Conservation (phyloP, 2,888 invertebrate species). For the Heliconius cydno region DNA sequence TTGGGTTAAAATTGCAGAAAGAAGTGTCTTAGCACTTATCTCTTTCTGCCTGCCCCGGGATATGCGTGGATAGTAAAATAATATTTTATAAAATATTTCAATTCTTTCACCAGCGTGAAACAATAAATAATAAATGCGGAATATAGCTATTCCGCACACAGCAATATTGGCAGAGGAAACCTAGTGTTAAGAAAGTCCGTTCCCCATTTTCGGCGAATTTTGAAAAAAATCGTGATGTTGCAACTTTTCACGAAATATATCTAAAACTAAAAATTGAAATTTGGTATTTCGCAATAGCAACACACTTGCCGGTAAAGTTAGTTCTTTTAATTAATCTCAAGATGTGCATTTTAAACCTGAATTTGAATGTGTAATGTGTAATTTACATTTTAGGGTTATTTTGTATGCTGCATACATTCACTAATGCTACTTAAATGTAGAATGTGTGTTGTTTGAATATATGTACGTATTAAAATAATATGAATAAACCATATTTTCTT, state of each 20-base stretch:
- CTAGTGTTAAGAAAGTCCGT: too few species aligned
- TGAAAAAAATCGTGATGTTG: background rate
- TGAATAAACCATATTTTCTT: background rate
- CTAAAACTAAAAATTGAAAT: too few species aligned
- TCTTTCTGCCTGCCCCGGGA: too few species aligned
- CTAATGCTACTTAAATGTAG: slow-evolving; percentile 11
- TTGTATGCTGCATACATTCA: slow-evolving; percentile 8
- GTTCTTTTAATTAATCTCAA: background rate
- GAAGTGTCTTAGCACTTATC: too few species aligned
- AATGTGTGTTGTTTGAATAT: background rate
- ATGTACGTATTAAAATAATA: background rate
- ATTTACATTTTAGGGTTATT: slow-evolving; percentile 17
- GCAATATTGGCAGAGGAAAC: too few species aligned
- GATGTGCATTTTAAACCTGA: slow-evolving; percentile 15
- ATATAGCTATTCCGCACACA: too few species aligned
- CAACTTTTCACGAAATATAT: background rate
- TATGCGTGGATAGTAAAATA: too few species aligned
- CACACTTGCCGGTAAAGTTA: background rate
- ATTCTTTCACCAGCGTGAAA: too few species aligned
- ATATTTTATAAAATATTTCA: too few species aligned
- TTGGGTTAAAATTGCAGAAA: too few species aligned
- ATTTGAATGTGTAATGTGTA: slow-evolving; percentile 19
- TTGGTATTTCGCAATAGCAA: background rate
- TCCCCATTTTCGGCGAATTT: too few species aligned
- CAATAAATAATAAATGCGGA: too few species aligned